These are phyloP conservation scores for Cyaniris semiargus DNA, from an alignment of 2,888 invertebrate species.

Conservation along the genomic window DNA sequence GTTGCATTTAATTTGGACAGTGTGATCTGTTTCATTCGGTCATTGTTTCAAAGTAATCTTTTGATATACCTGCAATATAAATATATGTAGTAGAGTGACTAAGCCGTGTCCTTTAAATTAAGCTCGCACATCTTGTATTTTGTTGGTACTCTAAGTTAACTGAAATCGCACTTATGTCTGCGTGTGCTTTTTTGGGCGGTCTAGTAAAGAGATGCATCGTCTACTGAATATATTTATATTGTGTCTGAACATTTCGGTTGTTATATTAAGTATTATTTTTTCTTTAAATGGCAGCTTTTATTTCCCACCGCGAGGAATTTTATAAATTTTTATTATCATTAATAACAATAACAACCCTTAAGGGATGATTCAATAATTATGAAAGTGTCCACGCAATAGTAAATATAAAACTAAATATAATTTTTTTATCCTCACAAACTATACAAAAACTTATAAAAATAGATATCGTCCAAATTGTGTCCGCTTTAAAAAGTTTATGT, in stretches of 20 bases:
- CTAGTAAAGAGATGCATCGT: background rate
- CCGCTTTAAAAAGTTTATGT: background rate
- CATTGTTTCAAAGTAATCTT: background rate
- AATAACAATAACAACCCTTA: background rate
- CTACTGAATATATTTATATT: background rate
- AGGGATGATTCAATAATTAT: background rate
- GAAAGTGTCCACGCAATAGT: background rate
- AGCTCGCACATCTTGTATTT: no score
- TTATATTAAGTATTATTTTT: conserved; percentile 12
- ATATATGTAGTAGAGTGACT: background rate
- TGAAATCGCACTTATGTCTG: background rate
- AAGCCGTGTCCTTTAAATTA: no score
- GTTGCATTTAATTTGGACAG: conserved; percentile 76
- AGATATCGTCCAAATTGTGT: background rate
- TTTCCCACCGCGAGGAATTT: background rate
- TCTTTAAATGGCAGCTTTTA: background rate
- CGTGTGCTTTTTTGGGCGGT: background rate
- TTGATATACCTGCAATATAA: background rate
- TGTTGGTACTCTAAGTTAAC: background rate
- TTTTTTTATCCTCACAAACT: background rate
- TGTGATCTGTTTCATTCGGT: conserved; percentile 23
- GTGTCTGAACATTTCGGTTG: background rate
- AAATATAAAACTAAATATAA: background rate
- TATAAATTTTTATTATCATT: background rate
- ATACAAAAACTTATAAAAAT: background rate